Percentiles rank a stretch among this genome's conserved stretches.
These are phyloP conservation scores for Oreocharis arfaki DNA, from an alignment of 2,113 vertebrate species.

Conservation along the genomic window DNA sequence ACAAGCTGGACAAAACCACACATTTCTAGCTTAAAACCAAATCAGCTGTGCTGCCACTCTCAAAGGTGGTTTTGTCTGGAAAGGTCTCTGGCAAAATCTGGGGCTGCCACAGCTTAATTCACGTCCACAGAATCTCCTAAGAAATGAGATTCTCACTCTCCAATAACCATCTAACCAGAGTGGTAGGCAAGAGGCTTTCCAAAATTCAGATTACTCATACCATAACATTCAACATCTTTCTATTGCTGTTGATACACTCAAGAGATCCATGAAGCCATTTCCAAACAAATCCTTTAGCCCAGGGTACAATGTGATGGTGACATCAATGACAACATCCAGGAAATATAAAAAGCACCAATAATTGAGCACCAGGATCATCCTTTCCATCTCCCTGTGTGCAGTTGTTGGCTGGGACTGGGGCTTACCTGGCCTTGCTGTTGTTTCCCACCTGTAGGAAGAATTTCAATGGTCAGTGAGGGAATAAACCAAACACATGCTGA, in stretches of 20 bases:
- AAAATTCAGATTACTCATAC: background rate
- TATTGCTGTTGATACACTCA: background rate
- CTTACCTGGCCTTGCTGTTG: conserved; percentile 28
- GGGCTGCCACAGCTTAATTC: background rate
- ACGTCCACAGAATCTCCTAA: background rate
- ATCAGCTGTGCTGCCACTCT: background rate
- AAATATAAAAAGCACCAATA: background rate
- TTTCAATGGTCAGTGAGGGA: background rate
- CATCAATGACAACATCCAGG: background rate
- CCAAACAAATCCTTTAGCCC: background rate
- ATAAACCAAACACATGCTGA: background rate
- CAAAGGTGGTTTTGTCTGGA: background rate
- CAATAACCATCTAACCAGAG: background rate
- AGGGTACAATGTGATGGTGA: background rate
- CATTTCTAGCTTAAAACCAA: background rate
- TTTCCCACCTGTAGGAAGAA: conserved; percentile 30
- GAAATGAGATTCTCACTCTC: background rate
- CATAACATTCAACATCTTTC: background rate
- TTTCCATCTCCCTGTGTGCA: background rate
- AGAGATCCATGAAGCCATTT: background rate
- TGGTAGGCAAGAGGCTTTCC: background rate
- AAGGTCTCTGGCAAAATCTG: background rate
- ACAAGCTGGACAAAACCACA: background rate
- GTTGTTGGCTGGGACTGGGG: background rate
- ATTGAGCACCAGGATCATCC: background rate